Evolutionary conservation across 2,113 vertebrate genomes (phyloP).

Genomic region (Centropus bengalensis): DNA sequence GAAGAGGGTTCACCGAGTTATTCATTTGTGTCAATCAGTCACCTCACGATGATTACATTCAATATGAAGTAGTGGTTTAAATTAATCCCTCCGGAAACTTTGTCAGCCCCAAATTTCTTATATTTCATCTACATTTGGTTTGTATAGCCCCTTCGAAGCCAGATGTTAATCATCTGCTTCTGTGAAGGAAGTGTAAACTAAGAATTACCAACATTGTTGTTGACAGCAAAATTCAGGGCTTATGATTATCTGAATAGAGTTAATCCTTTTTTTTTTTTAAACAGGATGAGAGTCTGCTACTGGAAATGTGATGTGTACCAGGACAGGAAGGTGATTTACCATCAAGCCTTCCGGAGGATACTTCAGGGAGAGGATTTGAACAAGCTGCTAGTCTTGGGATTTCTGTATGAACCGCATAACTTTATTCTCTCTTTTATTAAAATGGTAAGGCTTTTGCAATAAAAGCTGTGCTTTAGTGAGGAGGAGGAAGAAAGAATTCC

Average conservation of each 20-base stretch:
- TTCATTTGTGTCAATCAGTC: not conserved
- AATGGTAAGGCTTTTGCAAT: not conserved
- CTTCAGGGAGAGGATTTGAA: not conserved
- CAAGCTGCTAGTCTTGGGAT: not conserved
- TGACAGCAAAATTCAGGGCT: conserved; percentile 30
- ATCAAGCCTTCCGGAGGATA: not conserved
- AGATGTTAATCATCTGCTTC: conserved; percentile 29
- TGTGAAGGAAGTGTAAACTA: not conserved
- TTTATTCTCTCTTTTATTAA: not conserved
- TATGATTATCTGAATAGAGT: conserved; percentile 14
- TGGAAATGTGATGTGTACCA: not conserved
- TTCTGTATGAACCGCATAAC: not conserved
- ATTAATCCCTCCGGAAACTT: not conserved
- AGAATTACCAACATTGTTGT: conserved; percentile 20
- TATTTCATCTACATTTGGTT: not conserved
- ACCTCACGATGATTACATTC: not conserved
- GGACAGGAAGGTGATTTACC: not conserved
- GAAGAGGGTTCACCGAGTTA: not conserved
- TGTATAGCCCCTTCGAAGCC: not conserved
- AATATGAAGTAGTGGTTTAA: not conserved
- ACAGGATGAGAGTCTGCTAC: not conserved
- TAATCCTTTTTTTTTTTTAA: not conserved
- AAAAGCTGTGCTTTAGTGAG: not conserved
- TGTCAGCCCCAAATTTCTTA: not conserved
- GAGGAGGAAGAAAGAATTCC: rapidly evolving